Evolutionary conservation across 1,140 invertebrate genomes (phyloP).

Genomic region (Solenopsis invicta): DNA sequence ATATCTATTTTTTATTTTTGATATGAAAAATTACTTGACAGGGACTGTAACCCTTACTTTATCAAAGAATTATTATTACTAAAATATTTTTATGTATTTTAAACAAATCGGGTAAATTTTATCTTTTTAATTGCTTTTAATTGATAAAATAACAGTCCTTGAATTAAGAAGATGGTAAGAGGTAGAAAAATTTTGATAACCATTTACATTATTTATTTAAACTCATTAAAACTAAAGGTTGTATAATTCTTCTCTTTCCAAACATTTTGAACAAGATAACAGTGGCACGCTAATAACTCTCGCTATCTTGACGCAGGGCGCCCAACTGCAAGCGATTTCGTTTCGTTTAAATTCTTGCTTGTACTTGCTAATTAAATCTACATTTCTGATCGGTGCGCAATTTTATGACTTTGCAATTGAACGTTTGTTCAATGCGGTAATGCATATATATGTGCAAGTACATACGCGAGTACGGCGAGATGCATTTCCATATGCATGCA

Average conservation of each 20-base stretch:
- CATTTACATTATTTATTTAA: too few species aligned
- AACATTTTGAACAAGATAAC: neutral
- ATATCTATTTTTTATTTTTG: neutral
- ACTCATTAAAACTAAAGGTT: too few species aligned
- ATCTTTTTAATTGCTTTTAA: too few species aligned
- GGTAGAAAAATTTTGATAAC: too few species aligned
- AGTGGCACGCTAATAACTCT: neutral
- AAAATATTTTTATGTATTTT: neutral
- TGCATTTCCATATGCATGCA: conserved; percentile 56
- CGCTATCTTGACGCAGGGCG: neutral
- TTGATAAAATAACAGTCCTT: too few species aligned
- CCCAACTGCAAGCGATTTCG: neutral
- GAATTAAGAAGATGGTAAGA: too few species aligned
- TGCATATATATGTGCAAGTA: neutral
- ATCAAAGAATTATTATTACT: neutral
- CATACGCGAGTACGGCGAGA: neutral
- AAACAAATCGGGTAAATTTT: too few species aligned
- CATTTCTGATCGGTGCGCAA: conserved; percentile 60
- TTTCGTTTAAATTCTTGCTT: neutral
- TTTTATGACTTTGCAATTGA: conserved; percentile 66
- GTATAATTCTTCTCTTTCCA: too few species aligned
- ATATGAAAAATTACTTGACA: neutral
- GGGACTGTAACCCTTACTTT: neutral
- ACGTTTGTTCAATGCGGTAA: conserved; percentile 10
- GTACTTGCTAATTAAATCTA: conserved; percentile 58